Conservation (phyloP, 2,888 invertebrate species). For the Cynaeus angustus region DNA sequence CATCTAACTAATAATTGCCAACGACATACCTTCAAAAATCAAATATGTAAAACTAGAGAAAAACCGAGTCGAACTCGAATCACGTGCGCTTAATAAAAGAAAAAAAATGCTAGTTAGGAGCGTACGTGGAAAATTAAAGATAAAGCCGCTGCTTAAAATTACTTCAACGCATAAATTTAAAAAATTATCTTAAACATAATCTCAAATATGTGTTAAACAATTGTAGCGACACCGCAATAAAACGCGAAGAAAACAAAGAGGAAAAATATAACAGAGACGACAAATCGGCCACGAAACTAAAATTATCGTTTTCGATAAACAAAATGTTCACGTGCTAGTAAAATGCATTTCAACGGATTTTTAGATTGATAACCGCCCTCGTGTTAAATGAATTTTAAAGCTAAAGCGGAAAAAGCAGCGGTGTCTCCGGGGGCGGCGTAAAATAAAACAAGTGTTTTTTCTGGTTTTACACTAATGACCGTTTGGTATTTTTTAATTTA, state of each 20-base stretch:
- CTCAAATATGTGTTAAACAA: constrained; percentile 26
- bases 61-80: background rate
- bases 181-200: constrained; percentile 26
- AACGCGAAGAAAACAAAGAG: constrained; percentile 19
- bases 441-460: no score
- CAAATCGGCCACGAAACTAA: constrained; percentile 22
- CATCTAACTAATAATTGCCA: constrained; percentile 19
- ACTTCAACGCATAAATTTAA: constrained; percentile 5
- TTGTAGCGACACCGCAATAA: constrained; percentile 12
- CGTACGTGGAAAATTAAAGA: no score
- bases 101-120: no score
- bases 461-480: no score
- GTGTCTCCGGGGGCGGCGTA: no score
- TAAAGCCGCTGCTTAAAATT: constrained; percentile 3
- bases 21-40: background rate
- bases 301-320: background rate
- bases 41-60: background rate
- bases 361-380: background rate
- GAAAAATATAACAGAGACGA: no score
- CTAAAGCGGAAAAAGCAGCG: background rate
- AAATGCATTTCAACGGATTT: constrained; percentile 21
- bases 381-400: constrained; percentile 1
- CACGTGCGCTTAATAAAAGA: no score
- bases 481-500: no score
- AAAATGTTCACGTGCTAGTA: constrained; percentile 20